A percentile compares a stretch with the other conserved stretches of the same genome.
These are phyloP conservation scores for Akabosia matsudoensis DNA, from an alignment of 1,140 invertebrate species.

Conservation along the genomic window DNA sequence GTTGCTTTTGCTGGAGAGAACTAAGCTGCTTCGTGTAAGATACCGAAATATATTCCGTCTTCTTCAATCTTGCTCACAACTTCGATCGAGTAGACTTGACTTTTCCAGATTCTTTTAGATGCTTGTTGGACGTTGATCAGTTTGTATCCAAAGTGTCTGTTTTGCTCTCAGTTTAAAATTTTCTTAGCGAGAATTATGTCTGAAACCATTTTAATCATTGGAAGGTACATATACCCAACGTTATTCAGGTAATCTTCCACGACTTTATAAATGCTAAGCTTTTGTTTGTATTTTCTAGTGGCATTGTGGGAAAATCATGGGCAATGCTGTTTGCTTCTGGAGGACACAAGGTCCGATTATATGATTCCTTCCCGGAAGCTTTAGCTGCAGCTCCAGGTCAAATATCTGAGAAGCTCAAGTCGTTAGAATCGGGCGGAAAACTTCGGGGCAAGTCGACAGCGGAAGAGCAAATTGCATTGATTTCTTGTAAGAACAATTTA, in stretches of 20 bases:
- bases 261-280: neutral
- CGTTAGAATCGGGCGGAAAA: constrained; percentile 66
- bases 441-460: constrained; percentile 71
- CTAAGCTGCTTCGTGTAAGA: no score
- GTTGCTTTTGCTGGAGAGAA: no score
- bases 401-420: constrained; percentile 68
- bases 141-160: no score
- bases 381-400: constrained; percentile 69
- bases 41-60: no score
- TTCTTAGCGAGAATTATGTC: constrained; percentile 47
- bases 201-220: constrained; percentile 66
- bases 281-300: constrained; percentile 60
- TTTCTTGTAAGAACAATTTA: constrained; percentile 69
- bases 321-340: constrained; percentile 92
- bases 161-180: no score
- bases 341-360: constrained; percentile 80
- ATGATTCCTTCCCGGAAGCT: constrained; percentile 73
- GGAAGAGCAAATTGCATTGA: constrained; percentile 69
- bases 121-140: no score
- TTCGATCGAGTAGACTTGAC: no score
- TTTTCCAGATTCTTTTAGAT: no score
- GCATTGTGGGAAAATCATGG: constrained; percentile 90
- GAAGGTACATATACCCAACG: constrained; percentile 54
- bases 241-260: neutral
- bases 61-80: no score